phyloP scores from a whole-genome alignment of 2,113 vertebrate species.

The Ictalurus furcatus region DNA sequence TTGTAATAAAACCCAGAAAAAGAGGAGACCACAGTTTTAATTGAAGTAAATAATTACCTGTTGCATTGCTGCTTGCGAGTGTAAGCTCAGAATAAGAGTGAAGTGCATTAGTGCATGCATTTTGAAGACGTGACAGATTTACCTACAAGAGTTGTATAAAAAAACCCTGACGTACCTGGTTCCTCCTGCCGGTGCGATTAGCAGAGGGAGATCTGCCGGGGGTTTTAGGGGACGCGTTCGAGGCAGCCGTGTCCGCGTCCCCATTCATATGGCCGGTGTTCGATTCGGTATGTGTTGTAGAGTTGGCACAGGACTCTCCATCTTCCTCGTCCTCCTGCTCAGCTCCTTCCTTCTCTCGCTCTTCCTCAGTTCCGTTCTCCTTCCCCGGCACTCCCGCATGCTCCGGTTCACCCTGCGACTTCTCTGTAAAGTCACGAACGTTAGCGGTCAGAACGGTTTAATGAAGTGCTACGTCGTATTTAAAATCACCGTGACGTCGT shows the following conservation, averaged over 20 bases:
- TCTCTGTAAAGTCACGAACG: background rate
- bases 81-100: background rate
- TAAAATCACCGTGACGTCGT: background rate
- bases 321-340: conserved; percentile 44
- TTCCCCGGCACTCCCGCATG: conserved; percentile 55
- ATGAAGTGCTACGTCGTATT: background rate
- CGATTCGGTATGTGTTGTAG: conserved; percentile 90
- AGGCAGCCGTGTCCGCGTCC: conserved; percentile 62
- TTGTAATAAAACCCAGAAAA: background rate
- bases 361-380: conserved; percentile 53
- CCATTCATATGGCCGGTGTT: conserved; percentile 82
- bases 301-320: conserved; percentile 82
- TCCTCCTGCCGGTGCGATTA: conserved; percentile 84
- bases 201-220: conserved; percentile 81
- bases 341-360: conserved; percentile 48
- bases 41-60: background rate
- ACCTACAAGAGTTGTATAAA: background rate
- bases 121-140: background rate
- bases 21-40: no score
- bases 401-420: conserved; percentile 42
- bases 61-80: background rate
- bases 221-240: conserved; percentile 76
- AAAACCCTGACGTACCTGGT: conserved; percentile 74
- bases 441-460: no score
- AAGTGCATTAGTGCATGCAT: background rate